These are phyloP conservation scores for Leptinotarsa tumamoca DNA, from an alignment of 2,888 invertebrate species.

Conservation along the genomic window DNA sequence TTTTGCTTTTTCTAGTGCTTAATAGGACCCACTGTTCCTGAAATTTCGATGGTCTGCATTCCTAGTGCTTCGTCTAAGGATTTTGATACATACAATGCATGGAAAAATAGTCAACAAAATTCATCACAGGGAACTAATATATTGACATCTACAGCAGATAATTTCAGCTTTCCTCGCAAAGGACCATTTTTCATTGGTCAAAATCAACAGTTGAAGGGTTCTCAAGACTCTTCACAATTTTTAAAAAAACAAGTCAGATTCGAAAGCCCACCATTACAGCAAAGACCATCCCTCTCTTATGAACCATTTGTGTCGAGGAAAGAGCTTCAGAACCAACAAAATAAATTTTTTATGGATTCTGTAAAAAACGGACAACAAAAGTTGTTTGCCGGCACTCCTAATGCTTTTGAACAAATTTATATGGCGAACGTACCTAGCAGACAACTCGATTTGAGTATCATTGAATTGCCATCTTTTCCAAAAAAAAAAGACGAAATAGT, in stretches of 20 bases:
- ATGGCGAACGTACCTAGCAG: slow-evolving; percentile 64
- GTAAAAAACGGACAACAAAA: neutral
- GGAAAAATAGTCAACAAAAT: slow-evolving; percentile 52
- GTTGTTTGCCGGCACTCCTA: neutral
- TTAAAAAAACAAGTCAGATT: slow-evolving; percentile 63
- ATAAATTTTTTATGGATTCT: neutral
- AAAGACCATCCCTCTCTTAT: slow-evolving; percentile 35
- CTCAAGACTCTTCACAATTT: slow-evolving; percentile 40
- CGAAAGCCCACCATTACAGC: slow-evolving; percentile 54
- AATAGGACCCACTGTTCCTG: slow-evolving; percentile 58
- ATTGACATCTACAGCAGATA: neutral
- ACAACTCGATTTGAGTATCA: slow-evolving; percentile 63
- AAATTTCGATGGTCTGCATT: slow-evolving; percentile 60
- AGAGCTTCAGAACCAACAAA: slow-evolving; percentile 6
- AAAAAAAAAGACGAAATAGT: slow-evolving; percentile 12
- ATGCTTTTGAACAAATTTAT: slow-evolving; percentile 61
- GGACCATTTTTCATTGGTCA: neutral
- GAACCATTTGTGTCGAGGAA: slow-evolving; percentile 38
- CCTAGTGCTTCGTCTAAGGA: slow-evolving; percentile 32
- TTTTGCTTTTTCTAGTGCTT: neutral
- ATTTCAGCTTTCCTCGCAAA: neutral
- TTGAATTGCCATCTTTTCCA: slow-evolving; percentile 54
- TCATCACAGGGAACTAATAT: neutral
- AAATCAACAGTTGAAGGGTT: slow-evolving; percentile 18
- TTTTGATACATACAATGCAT: slow-evolving; percentile 52